Base-by-base conservation (phyloP, 2,888 invertebrate genomes). In the Taenaris catops region DNA sequence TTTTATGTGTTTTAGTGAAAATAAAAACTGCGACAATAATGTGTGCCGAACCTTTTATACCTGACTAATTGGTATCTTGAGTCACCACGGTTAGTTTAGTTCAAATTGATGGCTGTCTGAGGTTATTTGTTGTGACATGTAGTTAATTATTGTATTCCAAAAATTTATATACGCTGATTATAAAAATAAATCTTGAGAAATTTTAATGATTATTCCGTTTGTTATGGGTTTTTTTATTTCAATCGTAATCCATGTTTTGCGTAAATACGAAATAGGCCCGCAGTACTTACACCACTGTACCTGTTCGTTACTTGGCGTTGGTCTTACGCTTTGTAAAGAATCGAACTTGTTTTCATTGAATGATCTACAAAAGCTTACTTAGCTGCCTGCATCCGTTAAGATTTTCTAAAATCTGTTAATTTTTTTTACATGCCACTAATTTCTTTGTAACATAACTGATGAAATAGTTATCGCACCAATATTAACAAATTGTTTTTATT, bases 41-140 rank as follows among this genome's bases (percentile, higher is more conserved):
- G 86, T 65, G 74, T 80, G 83, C 74, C 71, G 79, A 76, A 73
- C 68, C 68, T 67, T 74, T 75, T 80, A 73, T 79, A 79, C 76
- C 75, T 51, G 80, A 76, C 55, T 81, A 71, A 74, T 61, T 67
- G 61, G 58, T 61, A 64, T 58, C 63, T 73, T 71, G 74, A 75
- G 75, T 81, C 81, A 79, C 64, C 78, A 80, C 83, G 84, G 86
- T 87, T 61, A 80, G 86, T 76, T 71, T 50, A 61, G 86, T 76
- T 71, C 50, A 61, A 80, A 73, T 70, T 66, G 61, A 69, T 76
- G 63, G 63, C 74, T 75, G 62, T 79, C 74, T 74, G 62, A 81
- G 83, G 83, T 84, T 84, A 86, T 83, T 81, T 84, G 78, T 84
- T 83, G 73, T 86, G 76, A 76, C 72, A 70, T 72, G 59, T 71